A percentile compares a stretch with the other conserved stretches of the same genome.
Conservation (phyloP, 64 coral and sea anemone species). For the Actinia equina region DNA sequence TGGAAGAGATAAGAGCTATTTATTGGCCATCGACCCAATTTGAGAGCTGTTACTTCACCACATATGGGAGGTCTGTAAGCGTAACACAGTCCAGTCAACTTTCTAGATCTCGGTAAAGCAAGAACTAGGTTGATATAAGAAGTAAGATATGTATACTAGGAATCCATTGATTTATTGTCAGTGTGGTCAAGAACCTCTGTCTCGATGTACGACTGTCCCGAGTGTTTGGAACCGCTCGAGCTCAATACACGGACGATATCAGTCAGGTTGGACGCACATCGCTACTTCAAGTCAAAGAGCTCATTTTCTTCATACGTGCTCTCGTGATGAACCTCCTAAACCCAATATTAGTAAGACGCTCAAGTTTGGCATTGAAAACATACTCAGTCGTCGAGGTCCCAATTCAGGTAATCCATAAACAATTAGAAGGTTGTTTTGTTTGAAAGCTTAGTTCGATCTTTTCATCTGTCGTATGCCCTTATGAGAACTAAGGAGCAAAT, state of each 20-base stretch:
- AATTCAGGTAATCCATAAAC: background rate
- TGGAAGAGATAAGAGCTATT: conserved; percentile 20
- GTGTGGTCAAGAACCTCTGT: background rate
- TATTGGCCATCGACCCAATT: conserved; percentile 30
- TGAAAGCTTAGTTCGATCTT: background rate
- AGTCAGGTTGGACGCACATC: background rate
- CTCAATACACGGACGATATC: background rate
- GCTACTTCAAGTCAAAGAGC: background rate
- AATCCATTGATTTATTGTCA: conserved; percentile 5
- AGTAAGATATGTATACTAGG: background rate
- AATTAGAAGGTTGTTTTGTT: background rate
- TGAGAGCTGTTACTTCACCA: conserved; percentile 9
- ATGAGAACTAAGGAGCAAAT: background rate
- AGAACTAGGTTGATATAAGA: background rate
- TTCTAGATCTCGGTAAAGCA: background rate
- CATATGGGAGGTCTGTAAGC: conserved; percentile 30
- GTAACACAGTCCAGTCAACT: background rate
- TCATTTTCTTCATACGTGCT: background rate
- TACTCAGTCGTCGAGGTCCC: background rate
- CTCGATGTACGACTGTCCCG: background rate
- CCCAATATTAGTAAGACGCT: conserved; percentile 19
- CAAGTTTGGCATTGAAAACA: conserved; percentile 31
- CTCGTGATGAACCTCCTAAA: background rate
- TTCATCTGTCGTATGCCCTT: background rate
- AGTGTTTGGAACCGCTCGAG: background rate